Percentiles rank a stretch among this genome's conserved stretches.
Evolutionary conservation across 1,140 invertebrate genomes (phyloP).

Genomic region (Cyphomyrmex costatus): DNA sequence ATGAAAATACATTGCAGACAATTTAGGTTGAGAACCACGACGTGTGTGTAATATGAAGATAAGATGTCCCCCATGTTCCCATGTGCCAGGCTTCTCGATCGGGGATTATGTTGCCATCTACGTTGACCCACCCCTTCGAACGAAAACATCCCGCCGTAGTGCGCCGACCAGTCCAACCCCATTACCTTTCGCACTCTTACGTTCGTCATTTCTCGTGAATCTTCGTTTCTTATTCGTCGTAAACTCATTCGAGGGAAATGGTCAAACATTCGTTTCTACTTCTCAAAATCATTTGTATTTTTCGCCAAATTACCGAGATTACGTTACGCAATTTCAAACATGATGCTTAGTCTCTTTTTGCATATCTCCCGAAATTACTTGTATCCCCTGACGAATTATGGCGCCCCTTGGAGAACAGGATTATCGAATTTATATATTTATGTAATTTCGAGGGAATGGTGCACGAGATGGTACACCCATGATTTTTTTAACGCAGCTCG

Average conservation of each 20-base stretch:
- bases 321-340: slow-evolving; percentile 40
- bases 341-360: neutral
- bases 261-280: neutral
- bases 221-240: slow-evolving; percentile 34
- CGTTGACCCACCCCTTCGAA: slow-evolving; percentile 76
- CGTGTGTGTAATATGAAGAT: slow-evolving; percentile 84
- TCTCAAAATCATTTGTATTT: slow-evolving; percentile 24
- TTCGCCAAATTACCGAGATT: neutral
- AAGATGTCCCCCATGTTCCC: slow-evolving; percentile 84
- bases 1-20: slow-evolving; percentile 2
- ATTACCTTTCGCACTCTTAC: slow-evolving; percentile 71
- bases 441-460: slow-evolving; percentile 54
- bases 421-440: slow-evolving; percentile 32
- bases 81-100: slow-evolving; percentile 82
- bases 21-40: slow-evolving; percentile 78
- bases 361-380: neutral
- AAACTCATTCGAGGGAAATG: neutral
- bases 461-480: slow-evolving; percentile 72
- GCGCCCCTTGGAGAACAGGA: neutral
- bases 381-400: neutral
- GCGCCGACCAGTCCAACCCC: slow-evolving; percentile 74
- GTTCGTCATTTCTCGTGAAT: slow-evolving; percentile 43
- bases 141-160: slow-evolving; percentile 82
- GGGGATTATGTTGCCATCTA: slow-evolving; percentile 83
- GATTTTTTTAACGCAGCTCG: slow-evolving; percentile 79